Base-by-base conservation (phyloP, 2,888 invertebrate species). In the Microdon myrmicae region DNA sequence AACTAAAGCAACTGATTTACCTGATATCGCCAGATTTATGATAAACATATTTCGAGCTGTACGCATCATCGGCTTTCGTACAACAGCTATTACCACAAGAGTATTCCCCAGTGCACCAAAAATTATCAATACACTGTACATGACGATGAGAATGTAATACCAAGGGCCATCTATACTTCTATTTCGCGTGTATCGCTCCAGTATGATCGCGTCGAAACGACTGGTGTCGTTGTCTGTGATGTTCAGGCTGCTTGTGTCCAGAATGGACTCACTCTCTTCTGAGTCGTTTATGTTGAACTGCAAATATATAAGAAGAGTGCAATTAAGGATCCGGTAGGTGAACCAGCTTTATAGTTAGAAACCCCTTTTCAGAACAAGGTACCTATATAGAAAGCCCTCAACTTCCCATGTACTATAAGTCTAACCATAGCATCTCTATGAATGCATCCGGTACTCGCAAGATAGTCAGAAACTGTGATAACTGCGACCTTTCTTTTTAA, bases 41-140 rank as follows among this genome's bases (percentile, higher is more conserved):
- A 96, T 95, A 80, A 95, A 94, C 81, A 95, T 90, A 81, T 96
- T 93, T n/a, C 95, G 73, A 0, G 94, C 92, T 8, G 94, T 95
- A 26, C 94, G 82, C 95, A 96, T 96, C 45, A 88, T 85, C 10
- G 92, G 88, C 75, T 94, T 95, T 59, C 92, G 83, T 8, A 90
- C 85, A 41, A 96, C 86, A 68, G 85, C 85, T 61, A 85, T 81
- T 66, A 95, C 93, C 70, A 95, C 94, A 34, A 96, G 82, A 6
- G 87, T 87, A 80, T 95, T 96, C 32, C 95, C 95, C 44, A 90
- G 82, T 2, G 91, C 88, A 25, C 95, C 95, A 44, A 92, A 86
- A 8, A 89, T 79, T 56, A 94, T 93, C 71, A 94, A 82, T 59
- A 88, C 82, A 13, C 86, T 84, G 81, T 92, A 92, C 72, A 88